Base-by-base conservation (phyloP, 2,888 invertebrate genomes). In the Volucella zonaria region DNA sequence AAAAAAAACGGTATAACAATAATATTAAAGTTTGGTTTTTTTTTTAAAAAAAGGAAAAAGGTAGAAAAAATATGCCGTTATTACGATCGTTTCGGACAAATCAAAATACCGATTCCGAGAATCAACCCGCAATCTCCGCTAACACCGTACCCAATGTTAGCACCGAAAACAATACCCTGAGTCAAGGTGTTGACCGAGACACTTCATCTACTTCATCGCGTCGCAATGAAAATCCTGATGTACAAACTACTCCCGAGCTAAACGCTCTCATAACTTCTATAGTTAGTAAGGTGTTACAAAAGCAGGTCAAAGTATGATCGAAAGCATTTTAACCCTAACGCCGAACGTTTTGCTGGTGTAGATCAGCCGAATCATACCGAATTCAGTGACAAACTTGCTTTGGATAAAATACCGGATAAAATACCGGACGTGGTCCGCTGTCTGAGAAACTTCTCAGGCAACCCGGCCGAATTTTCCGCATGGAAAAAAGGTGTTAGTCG, bases 401-500 rank as follows among this genome's bases (percentile, higher is more conserved):
- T 18, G 18, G 18, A 18, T 18, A 18, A 18, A 18, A 18, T 18
- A 18, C 18, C 18, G 18, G 18, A 18, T 18, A 18, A 18, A 18
- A 18, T 18, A 18, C 18, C 18, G 52, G 23, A 18, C 18, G 18
- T 18, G 18, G 18, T 18, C 18, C 18, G 18, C 18, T 18, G 18
- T 18, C 1, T 18, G 11, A 6, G 23, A 31, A 62, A 15, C 31
- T 70, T 74, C 64, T 64, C 74, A 18, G 54, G 64, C 18, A 38
- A 52, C 18, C 14, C 12, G 18, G 45, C 54, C 23, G 68, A 68
- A 49, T 68, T 68, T n/a, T 31, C 56, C 1, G 56, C 45, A 10
- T 52, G 18, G 62, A 82, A 67, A 54, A 79, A 73, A 31, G 49
- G 49, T 12, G 62, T 67, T 31, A 51, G 52, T 15, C 56, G 79